Base-by-base conservation (phyloP, 2,113 vertebrate species). In the Odobenus rosmarus region DNA sequence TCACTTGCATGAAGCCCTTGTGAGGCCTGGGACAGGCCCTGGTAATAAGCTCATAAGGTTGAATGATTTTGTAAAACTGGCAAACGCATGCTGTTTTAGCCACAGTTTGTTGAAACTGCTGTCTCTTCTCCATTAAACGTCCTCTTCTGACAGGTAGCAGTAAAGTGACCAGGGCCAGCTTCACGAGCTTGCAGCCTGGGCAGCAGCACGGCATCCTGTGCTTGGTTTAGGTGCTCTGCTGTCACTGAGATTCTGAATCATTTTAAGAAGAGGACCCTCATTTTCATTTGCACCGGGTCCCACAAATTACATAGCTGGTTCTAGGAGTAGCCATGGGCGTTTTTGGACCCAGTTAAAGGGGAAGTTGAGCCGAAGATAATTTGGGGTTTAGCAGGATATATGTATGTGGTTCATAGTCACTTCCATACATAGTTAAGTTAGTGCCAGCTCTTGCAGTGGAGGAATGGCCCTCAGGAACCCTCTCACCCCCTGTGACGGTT, bases 261-360 rank as follows among this genome's bases (percentile, higher is more conserved):
- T 21, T 91, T n/a, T 53, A 36, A 69, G 31, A 23, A 61, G 31
- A 23, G 1, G 46, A 55, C 61, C 24, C 28, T 18, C 4, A 16
- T 42, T 85, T 96, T 88, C 81, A 64, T 33, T 62, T 72, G n/a
- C 24, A 19, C 39, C 39, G 10, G 28, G n/a, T 33, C 49, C 33
- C 53, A 14, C n/a, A 69, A 74, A 57, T 71, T 61, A 51, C 61
- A 55, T 72, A 33, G 12, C n/a, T 67, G 21, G 16, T 67, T 88
- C 74, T 31, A 16, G 13, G 69, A 93, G 92, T 84, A 67, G 36
- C 11, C 9, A 3, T 33, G 83, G 23, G 69, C 28, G 26, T 39
- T 92, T 94, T 71, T 67, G 71, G 92, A 72, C 28, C 7, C 3
- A 77, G 62, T n/a, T 84, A 55, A 91, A 97, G 92, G 61, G 57